A percentile compares a stretch with the other conserved stretches of the same genome.
phyloP scores from a whole-genome alignment of 2,888 invertebrate genomes.

The Dynastes tityus region DNA sequence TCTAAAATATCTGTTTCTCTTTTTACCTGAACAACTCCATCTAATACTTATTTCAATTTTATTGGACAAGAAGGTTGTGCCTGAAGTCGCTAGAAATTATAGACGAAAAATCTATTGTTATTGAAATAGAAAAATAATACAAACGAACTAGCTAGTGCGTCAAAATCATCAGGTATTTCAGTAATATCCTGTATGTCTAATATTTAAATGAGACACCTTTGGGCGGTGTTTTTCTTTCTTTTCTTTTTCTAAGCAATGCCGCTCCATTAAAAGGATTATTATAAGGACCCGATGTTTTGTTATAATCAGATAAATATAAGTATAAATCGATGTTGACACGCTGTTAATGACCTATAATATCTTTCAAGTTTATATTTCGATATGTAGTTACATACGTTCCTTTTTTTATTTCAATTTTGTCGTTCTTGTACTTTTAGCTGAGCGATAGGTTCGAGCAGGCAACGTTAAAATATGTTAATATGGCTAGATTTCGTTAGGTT shows the following conservation, averaged over 20 bases:
- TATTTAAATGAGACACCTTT: slow-evolving; percentile 34
- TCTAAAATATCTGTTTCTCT: too few relatives aligned
- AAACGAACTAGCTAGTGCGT: neutral
- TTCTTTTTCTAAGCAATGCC: neutral
- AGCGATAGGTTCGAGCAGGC: neutral
- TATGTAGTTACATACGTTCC: neutral
- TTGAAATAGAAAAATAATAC: neutral
- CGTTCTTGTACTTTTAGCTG: neutral
- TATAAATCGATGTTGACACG: slow-evolving; percentile 43
- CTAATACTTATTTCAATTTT: too few relatives aligned
- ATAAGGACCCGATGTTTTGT: neutral
- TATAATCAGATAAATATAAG: slow-evolving; percentile 33
- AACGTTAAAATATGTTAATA: slow-evolving; percentile 13
- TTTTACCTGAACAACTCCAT: too few relatives aligned
- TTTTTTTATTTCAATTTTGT: neutral
- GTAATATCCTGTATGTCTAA: neutral
- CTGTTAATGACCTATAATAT: slow-evolving; percentile 29
- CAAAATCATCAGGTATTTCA: neutral
- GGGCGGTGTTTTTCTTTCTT: neutral
- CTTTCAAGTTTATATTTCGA: slow-evolving; percentile 21
- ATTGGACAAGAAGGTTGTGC: too few relatives aligned
- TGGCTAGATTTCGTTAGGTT: slow-evolving; percentile 7
- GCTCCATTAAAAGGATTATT: slow-evolving; percentile 6
- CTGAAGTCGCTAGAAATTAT: neutral
- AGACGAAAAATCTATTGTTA: neutral